Evolutionary conservation across 1,140 invertebrate genomes (phyloP).

Genomic region (Aphaenogaster ashmeadi): DNA sequence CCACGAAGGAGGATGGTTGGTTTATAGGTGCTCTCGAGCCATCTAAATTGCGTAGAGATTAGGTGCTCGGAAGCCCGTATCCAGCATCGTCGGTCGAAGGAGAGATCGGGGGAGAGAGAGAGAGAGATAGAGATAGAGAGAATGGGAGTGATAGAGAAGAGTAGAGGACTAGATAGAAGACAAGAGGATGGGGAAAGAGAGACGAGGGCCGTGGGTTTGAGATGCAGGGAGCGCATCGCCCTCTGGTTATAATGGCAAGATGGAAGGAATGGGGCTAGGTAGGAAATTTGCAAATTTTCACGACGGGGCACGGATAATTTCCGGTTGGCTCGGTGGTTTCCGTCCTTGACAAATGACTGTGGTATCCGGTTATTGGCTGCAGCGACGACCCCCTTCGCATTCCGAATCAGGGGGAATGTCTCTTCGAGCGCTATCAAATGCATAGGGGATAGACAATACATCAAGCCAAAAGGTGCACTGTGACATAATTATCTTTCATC

Average conservation of each 20-base stretch:
- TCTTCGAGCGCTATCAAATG: conserved; percentile 52
- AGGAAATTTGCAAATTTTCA: conserved; percentile 86
- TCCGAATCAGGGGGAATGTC: conserved; percentile 72
- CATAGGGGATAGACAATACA: conserved; percentile 48
- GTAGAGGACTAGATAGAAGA: conserved; percentile 40
- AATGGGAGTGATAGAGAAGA: conserved; percentile 19
- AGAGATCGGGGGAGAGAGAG: conserved; percentile 11
- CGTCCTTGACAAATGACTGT: conserved; percentile 85
- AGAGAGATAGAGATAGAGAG: conserved; percentile 24
- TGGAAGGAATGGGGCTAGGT: conserved; percentile 69
- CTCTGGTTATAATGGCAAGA: conserved; percentile 73
- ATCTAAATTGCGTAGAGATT: conserved; percentile 85
- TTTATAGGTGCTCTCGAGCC: conserved; percentile 82
- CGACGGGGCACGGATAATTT: conserved; percentile 85
- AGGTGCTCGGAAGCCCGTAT: conserved; percentile 82
- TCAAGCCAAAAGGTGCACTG: conserved; percentile 21
- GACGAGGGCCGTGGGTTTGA: conserved; percentile 51
- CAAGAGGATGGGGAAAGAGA: conserved; percentile 30
- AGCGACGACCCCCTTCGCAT: conserved; percentile 70
- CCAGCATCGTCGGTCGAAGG: conserved; percentile 72
- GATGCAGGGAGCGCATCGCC: conserved; percentile 54
- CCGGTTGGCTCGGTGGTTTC: conserved; percentile 83
- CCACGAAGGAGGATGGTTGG: conserved; percentile 74
- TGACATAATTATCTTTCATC: conserved; percentile 19
- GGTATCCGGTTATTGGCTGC: conserved; percentile 83